Base-by-base conservation (phyloP, 1,140 invertebrate species). In the Neodiprion fabricii region DNA sequence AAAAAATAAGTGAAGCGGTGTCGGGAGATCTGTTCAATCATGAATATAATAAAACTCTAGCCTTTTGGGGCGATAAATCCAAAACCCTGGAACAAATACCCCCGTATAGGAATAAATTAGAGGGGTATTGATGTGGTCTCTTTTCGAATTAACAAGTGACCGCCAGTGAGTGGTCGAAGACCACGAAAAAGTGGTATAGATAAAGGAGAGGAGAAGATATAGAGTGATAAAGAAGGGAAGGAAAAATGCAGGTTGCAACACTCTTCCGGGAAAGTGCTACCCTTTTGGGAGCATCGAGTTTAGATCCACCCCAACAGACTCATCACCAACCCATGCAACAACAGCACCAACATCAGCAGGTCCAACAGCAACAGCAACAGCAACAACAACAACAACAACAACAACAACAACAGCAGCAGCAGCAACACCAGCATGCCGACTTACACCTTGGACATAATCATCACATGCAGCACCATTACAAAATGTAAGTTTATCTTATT, bases 211-310 rank as follows among this genome's bases (percentile, higher is more conserved):
- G 28, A 40, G 1, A 40, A 40, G 28, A 40, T 40, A 40, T 40
- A 40, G 28, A 40, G 28, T 2, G 28, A 1, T 2, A 40, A 61
- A 61, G n/a, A 61, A 61, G 11, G n/a, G 53, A 76, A 76, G 53
- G n/a, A 61, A 61, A 14, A 82, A 93, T 93, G 92, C 92, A 93
- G 89, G 92, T 93, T 83, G 92, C 92, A 81, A 93, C 91, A 85
- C 83, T 93, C 82, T 93, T 93, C 84, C 89, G 92, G 77, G 92
- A 93, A 87, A 91, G 91, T 82, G 90, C 92, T 81, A 92, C 91
- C 81, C 89, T 93, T 82, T 87, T 93, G 78, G 92, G 92, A 80
- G 92, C 91, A 78, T 90, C 89, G 71, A 92, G 88, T 83, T 88
- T 91, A 84, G 89, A 89, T 77, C 84, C 88, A 72, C 86, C 87